Percentiles rank a stretch among this genome's conserved stretches.
These are phyloP conservation scores for Drosophila meridiana DNA, from an alignment of 2,888 invertebrate species.

Conservation along the genomic window DNA sequence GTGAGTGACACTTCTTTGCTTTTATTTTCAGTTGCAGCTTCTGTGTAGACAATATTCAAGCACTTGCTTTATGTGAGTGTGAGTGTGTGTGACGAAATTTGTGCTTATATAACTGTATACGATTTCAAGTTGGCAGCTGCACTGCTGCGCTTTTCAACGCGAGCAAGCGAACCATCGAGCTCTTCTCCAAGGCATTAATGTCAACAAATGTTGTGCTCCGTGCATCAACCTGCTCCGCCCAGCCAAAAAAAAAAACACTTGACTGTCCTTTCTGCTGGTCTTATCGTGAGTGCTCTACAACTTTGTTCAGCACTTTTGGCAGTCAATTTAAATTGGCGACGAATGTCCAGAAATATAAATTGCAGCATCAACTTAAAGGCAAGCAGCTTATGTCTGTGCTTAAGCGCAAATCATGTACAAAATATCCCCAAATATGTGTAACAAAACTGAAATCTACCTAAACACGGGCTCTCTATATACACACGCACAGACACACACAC, in stretches of 20 bases:
- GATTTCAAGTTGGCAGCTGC: constrained; percentile 36
- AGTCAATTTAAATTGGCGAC: constrained; percentile 67
- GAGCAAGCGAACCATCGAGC: constrained; percentile 25
- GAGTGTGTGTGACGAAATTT: constrained; percentile 20
- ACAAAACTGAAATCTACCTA: constrained; percentile 42
- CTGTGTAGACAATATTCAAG: constrained; percentile 47
- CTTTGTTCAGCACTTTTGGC: constrained; percentile 14
- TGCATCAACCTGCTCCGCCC: neutral
- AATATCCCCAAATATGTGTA: constrained; percentile 43
- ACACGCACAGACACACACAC: constrained; percentile 7
- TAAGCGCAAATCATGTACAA: constrained; percentile 71
- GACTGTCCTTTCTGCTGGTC: constrained; percentile 3
- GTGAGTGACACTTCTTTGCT: constrained; percentile 63
- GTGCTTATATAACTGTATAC: constrained; percentile 36
- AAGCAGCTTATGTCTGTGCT: constrained; percentile 49
- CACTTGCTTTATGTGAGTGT: constrained; percentile 24
- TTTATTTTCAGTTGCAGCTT: constrained; percentile 45
- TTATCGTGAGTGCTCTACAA: constrained; percentile 19
- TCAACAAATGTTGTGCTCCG: constrained; percentile 60
- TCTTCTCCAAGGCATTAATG: constrained; percentile 66
- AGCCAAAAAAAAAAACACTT: constrained; percentile 16
- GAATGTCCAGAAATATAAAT: constrained; percentile 62
- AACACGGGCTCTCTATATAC: neutral
- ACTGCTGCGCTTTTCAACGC: constrained; percentile 55
- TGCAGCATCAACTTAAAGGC: constrained; percentile 71